phyloP scores from a whole-genome alignment of 1,140 invertebrate genomes.

The Drosophila triauraria region DNA sequence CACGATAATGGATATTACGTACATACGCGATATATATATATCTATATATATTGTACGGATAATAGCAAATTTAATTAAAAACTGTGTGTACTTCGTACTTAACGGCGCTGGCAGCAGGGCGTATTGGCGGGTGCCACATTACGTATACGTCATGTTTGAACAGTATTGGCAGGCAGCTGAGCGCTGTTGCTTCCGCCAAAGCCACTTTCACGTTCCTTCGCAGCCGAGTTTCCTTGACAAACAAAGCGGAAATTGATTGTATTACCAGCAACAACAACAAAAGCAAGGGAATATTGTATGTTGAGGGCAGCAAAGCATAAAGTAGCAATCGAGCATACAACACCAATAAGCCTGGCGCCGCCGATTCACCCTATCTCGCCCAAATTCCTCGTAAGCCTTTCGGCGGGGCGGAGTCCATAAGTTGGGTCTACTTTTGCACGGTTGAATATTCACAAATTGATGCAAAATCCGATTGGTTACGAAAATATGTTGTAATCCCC shows the following conservation, averaged over 20 bases:
- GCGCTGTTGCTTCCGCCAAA: slow-evolving; percentile 75
- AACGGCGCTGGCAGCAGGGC: background rate
- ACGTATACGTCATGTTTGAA: slow-evolving; percentile 76
- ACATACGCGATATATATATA: background rate
- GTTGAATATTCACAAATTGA: slow-evolving; percentile 30
- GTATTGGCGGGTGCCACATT: slow-evolving; percentile 13
- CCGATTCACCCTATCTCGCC: slow-evolving; percentile 36
- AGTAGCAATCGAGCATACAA: slow-evolving; percentile 40
- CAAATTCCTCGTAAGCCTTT: slow-evolving; percentile 17
- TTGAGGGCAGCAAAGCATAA: slow-evolving; percentile 54
- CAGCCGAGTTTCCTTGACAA: slow-evolving; percentile 72
- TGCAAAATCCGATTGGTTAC: slow-evolving; percentile 31
- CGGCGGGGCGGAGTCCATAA: background rate
- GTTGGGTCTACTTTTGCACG: slow-evolving; percentile 15
- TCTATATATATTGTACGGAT: slow-evolving; percentile 4
- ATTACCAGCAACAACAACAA: slow-evolving; percentile 58
- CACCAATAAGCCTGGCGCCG: slow-evolving; percentile 70
- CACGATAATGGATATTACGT: slow-evolving; percentile 63
- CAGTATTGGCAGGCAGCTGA: slow-evolving; percentile 64
- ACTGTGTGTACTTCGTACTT: slow-evolving; percentile 33
- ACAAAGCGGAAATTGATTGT: slow-evolving; percentile 83
- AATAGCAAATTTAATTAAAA: slow-evolving; percentile 57
- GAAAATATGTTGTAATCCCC: slow-evolving; percentile 11
- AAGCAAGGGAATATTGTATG: slow-evolving; percentile 34
- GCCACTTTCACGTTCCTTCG: slow-evolving; percentile 21